Conservation (phyloP, 2,113 vertebrate species). For the Galeopterus variegatus region DNA sequence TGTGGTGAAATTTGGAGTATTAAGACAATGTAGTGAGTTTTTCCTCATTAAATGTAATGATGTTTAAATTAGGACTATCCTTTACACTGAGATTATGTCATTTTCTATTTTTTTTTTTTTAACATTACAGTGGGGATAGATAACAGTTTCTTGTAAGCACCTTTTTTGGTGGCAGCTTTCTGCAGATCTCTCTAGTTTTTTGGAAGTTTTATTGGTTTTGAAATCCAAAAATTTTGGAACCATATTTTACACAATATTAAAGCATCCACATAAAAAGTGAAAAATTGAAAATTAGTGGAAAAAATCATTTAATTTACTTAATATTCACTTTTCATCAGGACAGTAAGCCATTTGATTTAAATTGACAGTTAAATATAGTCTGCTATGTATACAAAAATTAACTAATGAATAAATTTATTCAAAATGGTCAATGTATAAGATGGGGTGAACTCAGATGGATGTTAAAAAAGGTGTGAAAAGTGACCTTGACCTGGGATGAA, state of each 20-base stretch:
- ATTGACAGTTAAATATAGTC: background rate
- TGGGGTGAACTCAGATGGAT: background rate
- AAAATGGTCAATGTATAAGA: background rate
- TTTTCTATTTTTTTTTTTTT: background rate
- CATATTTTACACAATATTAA: constrained; percentile 26
- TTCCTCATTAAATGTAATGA: background rate
- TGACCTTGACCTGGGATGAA: background rate
- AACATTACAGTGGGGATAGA: background rate
- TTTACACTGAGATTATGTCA: background rate
- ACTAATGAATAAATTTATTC: background rate
- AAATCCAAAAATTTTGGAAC: background rate
- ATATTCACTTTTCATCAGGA: background rate
- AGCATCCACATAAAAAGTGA: constrained; percentile 17
- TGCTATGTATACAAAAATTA: background rate
- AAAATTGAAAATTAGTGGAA: constrained; percentile 18
- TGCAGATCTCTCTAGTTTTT: background rate
- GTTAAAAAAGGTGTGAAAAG: background rate
- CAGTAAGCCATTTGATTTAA: constrained; percentile 5
- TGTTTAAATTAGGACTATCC: background rate
- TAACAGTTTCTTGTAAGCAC: background rate
- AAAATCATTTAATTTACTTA: background rate
- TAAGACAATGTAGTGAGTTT: background rate
- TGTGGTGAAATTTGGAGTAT: constrained; percentile 12
- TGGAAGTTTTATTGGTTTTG: background rate
- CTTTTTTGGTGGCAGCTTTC: background rate